phyloP scores from a whole-genome alignment of 2,797 vertebrate genomes.

The Hoplostethus mediterraneus region DNA sequence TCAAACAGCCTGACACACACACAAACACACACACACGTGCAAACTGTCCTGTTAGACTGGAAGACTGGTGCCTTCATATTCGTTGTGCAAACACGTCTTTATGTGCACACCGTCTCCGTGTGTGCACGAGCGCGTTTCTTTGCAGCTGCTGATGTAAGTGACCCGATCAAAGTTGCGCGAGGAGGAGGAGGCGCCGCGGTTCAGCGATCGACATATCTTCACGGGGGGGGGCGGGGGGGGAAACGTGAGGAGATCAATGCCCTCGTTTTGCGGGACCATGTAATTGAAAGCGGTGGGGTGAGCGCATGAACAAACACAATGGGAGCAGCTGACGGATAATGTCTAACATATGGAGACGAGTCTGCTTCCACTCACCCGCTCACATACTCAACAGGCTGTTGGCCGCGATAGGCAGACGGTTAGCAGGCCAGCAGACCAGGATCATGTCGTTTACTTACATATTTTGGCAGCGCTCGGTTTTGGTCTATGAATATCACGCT shows the following conservation, averaged over 20 bases:
- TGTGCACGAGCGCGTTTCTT: slow-evolving; percentile 29
- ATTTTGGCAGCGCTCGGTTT: background rate
- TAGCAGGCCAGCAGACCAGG: slow-evolving; percentile 7
- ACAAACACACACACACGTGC: background rate
- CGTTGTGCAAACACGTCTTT: slow-evolving; percentile 40
- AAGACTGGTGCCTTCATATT: slow-evolving; percentile 44
- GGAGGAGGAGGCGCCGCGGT: slow-evolving; percentile 13
- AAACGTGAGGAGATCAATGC: slow-evolving; percentile 73
- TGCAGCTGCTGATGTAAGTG: slow-evolving; percentile 66
- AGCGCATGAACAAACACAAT: slow-evolving; percentile 64
- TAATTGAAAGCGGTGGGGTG: slow-evolving; percentile 71
- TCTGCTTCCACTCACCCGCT: slow-evolving; percentile 47
- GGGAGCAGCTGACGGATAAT: slow-evolving; percentile 75
- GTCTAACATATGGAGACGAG: slow-evolving; percentile 69
- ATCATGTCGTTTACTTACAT: slow-evolving; percentile 29
- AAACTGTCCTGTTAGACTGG: slow-evolving; percentile 40
- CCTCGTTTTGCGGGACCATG: slow-evolving; percentile 71
- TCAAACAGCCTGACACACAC: slow-evolving; percentile 29
- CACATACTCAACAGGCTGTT: slow-evolving; percentile 34
- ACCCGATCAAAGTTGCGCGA: slow-evolving; percentile 36
- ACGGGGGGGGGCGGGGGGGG: too few species aligned
- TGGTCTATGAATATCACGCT: background rate
- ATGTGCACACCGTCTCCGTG: background rate
- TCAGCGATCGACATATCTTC: slow-evolving; percentile 49
- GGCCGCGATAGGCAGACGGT: slow-evolving; percentile 28